A percentile compares a stretch with the other conserved stretches of the same genome.
phyloP scores from a whole-genome alignment of 2,113 vertebrate species.

The Albula goreensis region DNA sequence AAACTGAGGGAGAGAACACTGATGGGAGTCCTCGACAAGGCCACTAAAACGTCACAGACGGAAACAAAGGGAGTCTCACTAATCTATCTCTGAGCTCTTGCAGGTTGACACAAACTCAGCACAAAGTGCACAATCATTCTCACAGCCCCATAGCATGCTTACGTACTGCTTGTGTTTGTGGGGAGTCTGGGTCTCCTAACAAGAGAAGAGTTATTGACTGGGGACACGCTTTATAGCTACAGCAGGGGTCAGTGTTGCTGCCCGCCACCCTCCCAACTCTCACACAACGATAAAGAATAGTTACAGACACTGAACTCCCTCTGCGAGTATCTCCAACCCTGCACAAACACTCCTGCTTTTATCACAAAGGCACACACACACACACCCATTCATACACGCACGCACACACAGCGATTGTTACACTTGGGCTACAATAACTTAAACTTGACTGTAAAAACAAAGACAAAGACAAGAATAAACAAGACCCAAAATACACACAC shows the following conservation, averaged over 20 bases:
- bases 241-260: neutral
- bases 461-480: neutral
- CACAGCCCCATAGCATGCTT: neutral
- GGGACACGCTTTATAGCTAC: neutral
- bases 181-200: neutral
- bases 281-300: neutral
- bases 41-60: neutral
- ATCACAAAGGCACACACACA: constrained; percentile 5
- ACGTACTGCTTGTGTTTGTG: neutral
- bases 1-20: neutral
- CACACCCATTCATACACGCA: neutral
- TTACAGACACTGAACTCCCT: neutral
- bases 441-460: neutral
- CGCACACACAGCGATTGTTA: constrained; percentile 1
- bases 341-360: neutral
- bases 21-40: neutral
- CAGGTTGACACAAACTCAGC: neutral
- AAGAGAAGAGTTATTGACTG: neutral
- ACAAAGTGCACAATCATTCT: neutral
- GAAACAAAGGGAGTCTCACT: neutral
- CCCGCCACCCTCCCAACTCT: neutral
- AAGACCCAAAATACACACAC: neutral
- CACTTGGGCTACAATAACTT: constrained; percentile 7
- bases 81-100: neutral
- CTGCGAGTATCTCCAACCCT: neutral